phyloP scores from a whole-genome alignment of 2,888 invertebrate genomes.

The Patella pellucida region DNA sequence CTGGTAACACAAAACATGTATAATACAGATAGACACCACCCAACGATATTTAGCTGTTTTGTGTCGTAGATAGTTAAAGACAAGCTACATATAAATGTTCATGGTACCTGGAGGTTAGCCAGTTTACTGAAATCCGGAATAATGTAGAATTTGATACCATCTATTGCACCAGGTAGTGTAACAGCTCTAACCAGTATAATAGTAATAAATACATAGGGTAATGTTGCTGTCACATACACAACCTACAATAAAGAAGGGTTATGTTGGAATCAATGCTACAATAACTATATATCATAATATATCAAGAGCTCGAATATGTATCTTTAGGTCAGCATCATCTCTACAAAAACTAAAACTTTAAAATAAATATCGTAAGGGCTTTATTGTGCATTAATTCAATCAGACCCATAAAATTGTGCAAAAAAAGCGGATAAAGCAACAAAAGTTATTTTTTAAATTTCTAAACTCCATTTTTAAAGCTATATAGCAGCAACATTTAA shows the following conservation, averaged over 20 bases:
- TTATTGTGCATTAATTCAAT: too few species aligned
- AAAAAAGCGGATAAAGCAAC: too few species aligned
- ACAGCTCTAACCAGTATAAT: constrained; percentile 39
- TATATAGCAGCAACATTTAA: too few species aligned
- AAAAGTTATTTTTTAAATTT: too few species aligned
- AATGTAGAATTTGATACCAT: constrained; percentile 38
- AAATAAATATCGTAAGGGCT: too few species aligned
- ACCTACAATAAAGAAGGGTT: constrained; percentile 28
- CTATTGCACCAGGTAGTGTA: constrained; percentile 39
- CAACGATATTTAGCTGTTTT: constrained; percentile 16
- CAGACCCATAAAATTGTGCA: too few species aligned
- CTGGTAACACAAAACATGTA: constrained; percentile 20
- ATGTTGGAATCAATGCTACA: neutral
- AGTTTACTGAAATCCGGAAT: constrained; percentile 41
- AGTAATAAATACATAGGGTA: constrained; percentile 40
- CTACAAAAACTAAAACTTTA: too few species aligned
- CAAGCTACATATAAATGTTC: neutral
- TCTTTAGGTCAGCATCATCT: too few species aligned
- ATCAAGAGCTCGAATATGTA: too few species aligned
- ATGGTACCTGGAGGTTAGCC: constrained; percentile 31
- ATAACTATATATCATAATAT: too few species aligned
- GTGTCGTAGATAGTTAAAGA: constrained; percentile 20
- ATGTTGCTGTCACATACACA: constrained; percentile 40
- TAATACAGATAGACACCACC: constrained; percentile 9
- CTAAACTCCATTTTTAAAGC: too few species aligned